Evolutionary conservation across 2,888 invertebrate genomes (phyloP), one percentile per base, ranked within the genome.

Genomic region (Cephus spinipes): DNA sequence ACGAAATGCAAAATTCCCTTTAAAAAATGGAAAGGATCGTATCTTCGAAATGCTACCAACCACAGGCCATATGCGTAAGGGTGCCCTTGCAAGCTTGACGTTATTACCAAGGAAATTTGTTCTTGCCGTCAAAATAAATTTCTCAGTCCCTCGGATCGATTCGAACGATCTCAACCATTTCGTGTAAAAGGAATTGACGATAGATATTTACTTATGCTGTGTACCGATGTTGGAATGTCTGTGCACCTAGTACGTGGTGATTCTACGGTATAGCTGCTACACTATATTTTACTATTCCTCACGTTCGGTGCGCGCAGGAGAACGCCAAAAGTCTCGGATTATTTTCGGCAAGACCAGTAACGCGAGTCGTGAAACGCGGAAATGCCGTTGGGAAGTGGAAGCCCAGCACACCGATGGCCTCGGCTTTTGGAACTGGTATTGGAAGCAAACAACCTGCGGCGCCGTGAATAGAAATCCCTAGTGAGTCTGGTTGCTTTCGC

Each of bases 381-480:
- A 71, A 71, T 73, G 77, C 73, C 73, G 40, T 75, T 35, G 77
- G 35, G 78, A 74, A 76, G 79, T 80, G 32, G 71, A 71, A 33
- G 12, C 32, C 12, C 32, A 12, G 71, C 71, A 77, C 74, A 76
- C 35, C 40, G 74, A 77, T 78, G 73, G 75, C 77, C 79, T 73
- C 34, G 68, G 76, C 77, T 78, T 69, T 73, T 79, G 80, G 76
- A 82, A 55, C 55, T 55, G 55, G 55, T 23, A 6, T 23, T 55
- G 55, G 55, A 80, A 81, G 82, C 82, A 84, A 84, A 83, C 80
- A 83, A 82, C 73, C 79, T 35, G 40, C 76, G 76, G 15, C 79
- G 79, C 40, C 79, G 81, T 80, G 83, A 84, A 84, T 81, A 81
- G 81, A 83, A 85, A 85, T 84, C 80, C 83, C 79, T 80, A 73